A percentile compares a stretch with the other conserved stretches of the same genome.
phyloP scores from a whole-genome alignment of 2,888 invertebrate species.

The Noctua comes region DNA sequence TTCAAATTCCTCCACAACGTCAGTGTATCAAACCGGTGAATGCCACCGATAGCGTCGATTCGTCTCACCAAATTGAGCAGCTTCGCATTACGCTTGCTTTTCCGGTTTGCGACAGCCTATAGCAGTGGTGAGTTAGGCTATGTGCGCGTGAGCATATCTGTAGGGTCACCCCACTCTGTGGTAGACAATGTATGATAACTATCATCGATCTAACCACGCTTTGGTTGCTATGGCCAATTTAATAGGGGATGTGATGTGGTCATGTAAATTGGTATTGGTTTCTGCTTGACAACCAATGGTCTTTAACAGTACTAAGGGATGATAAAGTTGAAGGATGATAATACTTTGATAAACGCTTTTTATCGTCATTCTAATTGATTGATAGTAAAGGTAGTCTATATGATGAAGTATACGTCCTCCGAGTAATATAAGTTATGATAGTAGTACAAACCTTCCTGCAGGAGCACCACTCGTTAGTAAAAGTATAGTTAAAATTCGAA shows the following conservation, averaged over 20 bases:
- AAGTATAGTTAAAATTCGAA: not conserved
- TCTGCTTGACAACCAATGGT: slow-evolving; percentile 1
- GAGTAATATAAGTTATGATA: not conserved
- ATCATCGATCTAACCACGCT: slow-evolving; percentile 28
- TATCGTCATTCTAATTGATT: not conserved
- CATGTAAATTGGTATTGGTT: not conserved
- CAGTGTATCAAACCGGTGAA: slow-evolving; percentile 35
- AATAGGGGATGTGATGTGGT: slow-evolving; percentile 1
- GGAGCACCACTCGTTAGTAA: not conserved
- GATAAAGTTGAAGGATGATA: not conserved
- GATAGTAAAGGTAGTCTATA: not conserved
- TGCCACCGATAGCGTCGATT: slow-evolving; percentile 54
- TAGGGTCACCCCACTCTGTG: slow-evolving; percentile 45
- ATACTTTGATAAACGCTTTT: not conserved
- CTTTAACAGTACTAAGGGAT: slow-evolving; percentile 2
- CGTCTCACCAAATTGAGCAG: slow-evolving; percentile 63
- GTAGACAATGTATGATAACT: slow-evolving; percentile 25
- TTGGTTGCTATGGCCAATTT: slow-evolving; percentile 20
- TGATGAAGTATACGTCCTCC: not conserved
- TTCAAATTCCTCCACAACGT: slow-evolving; percentile 24
- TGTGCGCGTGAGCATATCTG: slow-evolving; percentile 41
- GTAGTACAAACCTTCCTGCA: not conserved
- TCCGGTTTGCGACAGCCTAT: slow-evolving; percentile 62
- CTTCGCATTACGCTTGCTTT: slow-evolving; percentile 65
- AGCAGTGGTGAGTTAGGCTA: not conserved